Evolutionary conservation across 23 tunicate genomes (phyloP).

Genomic region (Pegea sp.): DNA sequence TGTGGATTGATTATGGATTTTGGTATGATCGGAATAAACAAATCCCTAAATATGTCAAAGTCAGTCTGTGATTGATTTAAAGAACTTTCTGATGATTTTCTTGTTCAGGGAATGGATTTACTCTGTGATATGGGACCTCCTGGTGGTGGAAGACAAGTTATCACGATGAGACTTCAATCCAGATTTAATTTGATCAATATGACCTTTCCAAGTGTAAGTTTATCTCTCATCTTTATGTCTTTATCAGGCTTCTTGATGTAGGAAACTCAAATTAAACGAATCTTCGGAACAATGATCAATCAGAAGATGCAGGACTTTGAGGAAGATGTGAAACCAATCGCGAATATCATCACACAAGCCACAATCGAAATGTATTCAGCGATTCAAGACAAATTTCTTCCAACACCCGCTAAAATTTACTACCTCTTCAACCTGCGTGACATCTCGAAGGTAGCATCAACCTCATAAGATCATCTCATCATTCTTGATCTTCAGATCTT

Average conservation of each 20-base stretch:
- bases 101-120: conserved; percentile 79
- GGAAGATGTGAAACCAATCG: conserved; percentile 93
- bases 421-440: conserved; percentile 91
- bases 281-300: conserved; percentile 92
- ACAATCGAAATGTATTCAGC: conserved; percentile 69
- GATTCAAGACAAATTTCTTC: conserved; percentile 83
- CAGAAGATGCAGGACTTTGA: conserved; percentile 89
- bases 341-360: conserved; percentile 83
- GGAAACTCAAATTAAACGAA: conserved; percentile 87
- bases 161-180: conserved; percentile 47
- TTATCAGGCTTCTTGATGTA: conserved; percentile 1
- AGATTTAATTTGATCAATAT: conserved; percentile 89
- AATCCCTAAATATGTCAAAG: conserved; percentile 57
- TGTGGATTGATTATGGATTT: conserved; percentile 87
- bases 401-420: conserved; percentile 95
- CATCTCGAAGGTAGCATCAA: conserved; percentile 52
- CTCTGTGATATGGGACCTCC: conserved; percentile 91
- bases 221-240: neutral
- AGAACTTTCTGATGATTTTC: neutral
- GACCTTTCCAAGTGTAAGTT: conserved; percentile 90
- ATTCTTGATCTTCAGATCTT: conserved; percentile 21
- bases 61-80: conserved; percentile 1
- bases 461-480: neutral
- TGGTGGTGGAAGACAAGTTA: conserved; percentile 91
- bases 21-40: conserved; percentile 91